Base-by-base conservation (phyloP, 2,888 invertebrate genomes). In the Lycia hirtaria region DNA sequence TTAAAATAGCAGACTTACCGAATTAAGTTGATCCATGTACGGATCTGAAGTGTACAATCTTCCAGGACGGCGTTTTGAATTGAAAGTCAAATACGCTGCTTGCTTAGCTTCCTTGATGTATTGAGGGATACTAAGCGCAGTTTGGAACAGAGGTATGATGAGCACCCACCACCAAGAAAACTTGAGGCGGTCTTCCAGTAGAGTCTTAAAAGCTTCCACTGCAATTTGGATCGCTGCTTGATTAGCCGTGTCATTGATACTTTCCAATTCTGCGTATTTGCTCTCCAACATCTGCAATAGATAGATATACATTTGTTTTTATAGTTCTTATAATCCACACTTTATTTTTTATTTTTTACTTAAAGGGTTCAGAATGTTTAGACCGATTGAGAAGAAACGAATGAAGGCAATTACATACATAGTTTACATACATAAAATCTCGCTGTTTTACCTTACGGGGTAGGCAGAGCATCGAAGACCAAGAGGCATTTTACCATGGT, bases 171-270 rank as follows among this genome's bases (percentile, higher is more conserved):
- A 37, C 47, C 47, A 48, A 4, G 47, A 48, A 17, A 48, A 48
- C 15, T n/a, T 2, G 10, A 35, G 4, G n/a, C 47, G 35, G n/a
- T 48, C 35, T 17, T 35, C 35, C 17, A 48, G n/a, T 10, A 35
- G 2, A 3, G 22, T 10, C 12, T 47, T 47, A 24, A 54, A 61
- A 0, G 15, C 20, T 7, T 40, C 17, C 9, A 47, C 40, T 2
- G 53, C 49, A 9, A 10, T 12, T 2, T 37, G 17, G 2, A 61
- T 17, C 3, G 56, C 60, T 9, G 3, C 17, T 10, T 47, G 17
- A 40, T 61, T 61, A 1, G 50, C 45, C 0, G 45, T 57, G 0
- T 38, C 20, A 32, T 66, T 66, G 45, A 62, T 55, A 4, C 62
- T 48, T 3, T 24, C 2, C n/a, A 62, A 15, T 2, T 57, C 53